Conservation (phyloP, 1,140 invertebrate genomes). For the Nylanderia fulva region DNA sequence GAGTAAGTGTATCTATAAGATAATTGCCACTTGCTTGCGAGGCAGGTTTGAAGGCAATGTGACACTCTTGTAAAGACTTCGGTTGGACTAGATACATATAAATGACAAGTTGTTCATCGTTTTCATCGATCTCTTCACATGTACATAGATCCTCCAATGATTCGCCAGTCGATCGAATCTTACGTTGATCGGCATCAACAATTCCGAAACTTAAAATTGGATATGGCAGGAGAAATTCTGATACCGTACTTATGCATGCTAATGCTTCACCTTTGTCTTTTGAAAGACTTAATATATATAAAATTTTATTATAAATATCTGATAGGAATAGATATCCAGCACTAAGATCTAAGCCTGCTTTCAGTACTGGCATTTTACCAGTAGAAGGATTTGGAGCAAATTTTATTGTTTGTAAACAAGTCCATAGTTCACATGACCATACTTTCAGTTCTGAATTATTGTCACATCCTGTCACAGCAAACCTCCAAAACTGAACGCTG, state of each 20-base stretch:
- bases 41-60: slow-evolving; percentile 91
- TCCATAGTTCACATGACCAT: slow-evolving; percentile 98
- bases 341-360: slow-evolving; percentile 93
- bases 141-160: slow-evolving; percentile 83
- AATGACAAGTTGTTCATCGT: slow-evolving; percentile 87
- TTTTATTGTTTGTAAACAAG: slow-evolving; percentile 94
- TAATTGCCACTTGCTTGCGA: slow-evolving; percentile 70
- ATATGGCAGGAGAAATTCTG: slow-evolving; percentile 93
- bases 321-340: slow-evolving; percentile 94
- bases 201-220: slow-evolving; percentile 95
- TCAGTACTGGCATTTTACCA: slow-evolving; percentile 86
- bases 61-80: slow-evolving; percentile 94
- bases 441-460: slow-evolving; percentile 96
- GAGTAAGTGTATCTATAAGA: slow-evolving; percentile 78
- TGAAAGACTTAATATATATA: slow-evolving; percentile 92
- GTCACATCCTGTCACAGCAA: slow-evolving; percentile 95
- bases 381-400: slow-evolving; percentile 86
- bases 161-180: slow-evolving; percentile 80
- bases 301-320: slow-evolving; percentile 91
- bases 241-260: slow-evolving; percentile 89
- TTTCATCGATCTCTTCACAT: slow-evolving; percentile 79
- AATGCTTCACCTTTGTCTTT: slow-evolving; percentile 86
- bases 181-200: slow-evolving; percentile 89
- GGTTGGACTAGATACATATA: slow-evolving; percentile 95
- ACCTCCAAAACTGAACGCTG: slow-evolving; percentile 97